These are phyloP conservation scores for Tetragnatha montana DNA, from an alignment of 2,888 invertebrate species.

Conservation along the genomic window DNA sequence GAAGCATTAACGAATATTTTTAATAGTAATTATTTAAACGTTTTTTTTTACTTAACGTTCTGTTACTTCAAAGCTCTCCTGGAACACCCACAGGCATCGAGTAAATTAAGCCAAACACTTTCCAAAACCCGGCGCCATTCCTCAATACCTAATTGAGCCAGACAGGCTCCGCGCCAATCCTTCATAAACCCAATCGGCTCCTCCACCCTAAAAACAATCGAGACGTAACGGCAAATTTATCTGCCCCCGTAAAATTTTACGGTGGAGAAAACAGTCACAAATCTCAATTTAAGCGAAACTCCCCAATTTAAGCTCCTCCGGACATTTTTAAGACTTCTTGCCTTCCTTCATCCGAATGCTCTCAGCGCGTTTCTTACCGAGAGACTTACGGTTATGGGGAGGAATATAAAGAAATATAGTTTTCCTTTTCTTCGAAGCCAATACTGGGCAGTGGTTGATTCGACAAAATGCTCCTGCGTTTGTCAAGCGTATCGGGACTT, in stretches of 20 bases:
- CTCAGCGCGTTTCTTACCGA: background rate
- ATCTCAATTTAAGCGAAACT: slow-evolving; percentile 19
- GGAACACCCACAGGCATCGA: too few relatives aligned
- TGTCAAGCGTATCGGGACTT: slow-evolving; percentile 35
- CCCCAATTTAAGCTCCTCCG: background rate
- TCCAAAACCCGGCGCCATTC: background rate
- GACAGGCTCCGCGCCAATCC: background rate
- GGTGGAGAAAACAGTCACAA: background rate
- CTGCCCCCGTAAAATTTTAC: background rate
- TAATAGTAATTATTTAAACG: too few relatives aligned
- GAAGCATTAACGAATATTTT: too few relatives aligned
- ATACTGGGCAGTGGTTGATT: slow-evolving; percentile 36
- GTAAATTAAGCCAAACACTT: background rate
- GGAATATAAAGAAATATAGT: slow-evolving; percentile 19
- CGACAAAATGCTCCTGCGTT: slow-evolving; percentile 39
- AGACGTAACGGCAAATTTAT: background rate
- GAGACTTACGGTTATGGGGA: slow-evolving; percentile 35
- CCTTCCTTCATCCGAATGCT: background rate
- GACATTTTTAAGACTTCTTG: slow-evolving; percentile 8
- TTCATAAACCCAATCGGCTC: background rate
- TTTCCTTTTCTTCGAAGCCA: slow-evolving; percentile 34
- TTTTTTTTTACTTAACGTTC: too few relatives aligned
- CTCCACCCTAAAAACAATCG: background rate
- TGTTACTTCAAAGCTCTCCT: too few relatives aligned
- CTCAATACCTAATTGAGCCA: background rate